Percentiles rank a stretch among this genome's conserved stretches.
Conservation (phyloP, 2,113 vertebrate species). For the Lampris megalopsis region DNA sequence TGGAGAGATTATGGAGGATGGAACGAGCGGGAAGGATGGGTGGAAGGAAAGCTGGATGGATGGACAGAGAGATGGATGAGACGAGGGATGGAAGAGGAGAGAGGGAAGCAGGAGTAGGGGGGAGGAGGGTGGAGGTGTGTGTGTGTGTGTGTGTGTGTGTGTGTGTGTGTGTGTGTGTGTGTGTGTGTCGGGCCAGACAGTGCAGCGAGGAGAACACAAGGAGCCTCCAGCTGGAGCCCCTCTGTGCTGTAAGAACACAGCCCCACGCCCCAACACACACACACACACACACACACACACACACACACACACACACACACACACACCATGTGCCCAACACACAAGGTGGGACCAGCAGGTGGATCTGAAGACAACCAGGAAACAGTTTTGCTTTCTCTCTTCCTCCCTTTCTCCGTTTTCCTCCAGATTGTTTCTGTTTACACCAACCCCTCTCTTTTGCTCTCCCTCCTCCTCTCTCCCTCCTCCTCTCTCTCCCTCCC, state of each 20-base stretch:
- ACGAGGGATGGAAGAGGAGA: neutral
- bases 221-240: constrained; percentile 65
- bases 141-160: too few relatives aligned
- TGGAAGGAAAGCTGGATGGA: neutral
- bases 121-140: constrained; percentile 2
- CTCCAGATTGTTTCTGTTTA: neutral
- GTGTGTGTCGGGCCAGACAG: constrained; percentile 1
- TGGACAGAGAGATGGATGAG: neutral
- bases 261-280: constrained; percentile 20
- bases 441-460: neutral
- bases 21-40: neutral
- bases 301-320: constrained; percentile 42
- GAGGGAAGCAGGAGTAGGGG: neutral
- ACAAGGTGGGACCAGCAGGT: constrained; percentile 44
- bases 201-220: constrained; percentile 21
- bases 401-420: neutral
- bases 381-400: neutral
- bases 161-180: too few relatives aligned
- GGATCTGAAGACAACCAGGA: constrained; percentile 33
- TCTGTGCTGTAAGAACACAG: constrained; percentile 52
- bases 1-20: constrained; percentile 2
- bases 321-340: constrained; percentile 28
- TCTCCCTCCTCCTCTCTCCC: neutral
- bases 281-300: constrained; percentile 27
- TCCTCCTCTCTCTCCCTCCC: neutral